Evolutionary conservation across 2,113 vertebrate species (phyloP).

Genomic region (Trichomycterus rosablanca): DNA sequence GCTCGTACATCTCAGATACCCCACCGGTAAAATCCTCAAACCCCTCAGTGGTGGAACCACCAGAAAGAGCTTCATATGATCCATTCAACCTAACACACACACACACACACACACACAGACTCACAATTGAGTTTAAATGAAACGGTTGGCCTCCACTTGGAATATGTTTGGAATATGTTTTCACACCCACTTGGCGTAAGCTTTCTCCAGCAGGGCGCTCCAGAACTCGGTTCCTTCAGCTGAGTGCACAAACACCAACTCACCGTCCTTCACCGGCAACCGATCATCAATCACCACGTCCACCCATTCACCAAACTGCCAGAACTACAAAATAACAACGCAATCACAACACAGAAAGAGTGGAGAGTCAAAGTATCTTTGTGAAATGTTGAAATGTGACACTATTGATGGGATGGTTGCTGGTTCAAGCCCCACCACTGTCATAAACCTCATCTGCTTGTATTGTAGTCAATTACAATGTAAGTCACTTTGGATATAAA

Average conservation of each 20-base stretch:
- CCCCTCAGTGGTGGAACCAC: constrained; percentile 68
- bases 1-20: constrained; percentile 65
- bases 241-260: constrained; percentile 48
- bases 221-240: constrained; percentile 57
- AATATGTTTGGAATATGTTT: no score
- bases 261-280: constrained; percentile 40
- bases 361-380: not conserved
- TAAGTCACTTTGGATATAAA: no score
- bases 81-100: constrained; percentile 55
- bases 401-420: no score
- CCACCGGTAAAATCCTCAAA: constrained; percentile 77
- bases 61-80: constrained; percentile 71
- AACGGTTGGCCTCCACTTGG: no score
- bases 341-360: no score
- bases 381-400: no score
- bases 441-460: no score
- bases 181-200: constrained; percentile 57
- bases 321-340: constrained; percentile 53
- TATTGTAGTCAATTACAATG: no score
- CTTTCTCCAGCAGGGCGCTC: constrained; percentile 64
- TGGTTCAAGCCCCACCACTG: no score
- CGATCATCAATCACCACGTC: constrained; percentile 65
- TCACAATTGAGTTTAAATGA: no score
- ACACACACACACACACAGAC: not conserved
- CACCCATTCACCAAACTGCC: constrained; percentile 64